A percentile compares a stretch with the other conserved stretches of the same genome.
These are phyloP conservation scores for Atrichornis clamosus DNA, from an alignment of 2,113 vertebrate species.

Conservation along the genomic window DNA sequence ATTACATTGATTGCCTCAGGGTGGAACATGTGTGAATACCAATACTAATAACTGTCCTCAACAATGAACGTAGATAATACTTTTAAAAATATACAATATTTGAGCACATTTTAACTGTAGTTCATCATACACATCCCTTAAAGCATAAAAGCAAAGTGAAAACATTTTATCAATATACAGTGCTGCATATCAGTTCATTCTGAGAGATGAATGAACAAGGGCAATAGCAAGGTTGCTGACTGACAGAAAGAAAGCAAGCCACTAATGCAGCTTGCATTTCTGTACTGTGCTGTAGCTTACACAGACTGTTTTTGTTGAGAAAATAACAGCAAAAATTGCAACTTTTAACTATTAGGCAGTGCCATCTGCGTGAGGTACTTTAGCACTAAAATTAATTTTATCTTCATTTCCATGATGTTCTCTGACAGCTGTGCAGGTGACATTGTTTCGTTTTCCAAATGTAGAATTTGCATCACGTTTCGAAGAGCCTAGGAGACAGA, in stretches of 20 bases:
- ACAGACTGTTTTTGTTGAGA: not conserved
- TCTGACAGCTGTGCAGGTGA: not conserved
- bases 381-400: not conserved
- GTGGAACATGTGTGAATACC: not conserved
- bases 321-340: not conserved
- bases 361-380: not conserved
- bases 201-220: not conserved
- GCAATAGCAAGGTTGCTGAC: not conserved
- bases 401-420: not conserved
- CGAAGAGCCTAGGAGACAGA: not conserved
- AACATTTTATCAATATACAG: not conserved
- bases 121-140: not conserved
- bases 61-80: not conserved
- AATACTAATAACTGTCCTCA: not conserved
- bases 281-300: not conserved
- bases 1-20: not conserved
- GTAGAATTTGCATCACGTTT: not conserved
- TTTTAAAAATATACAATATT: not conserved
- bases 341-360: not conserved
- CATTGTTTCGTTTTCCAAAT: not conserved
- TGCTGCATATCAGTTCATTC: not conserved
- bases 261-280: not conserved
- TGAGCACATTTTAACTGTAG: not conserved
- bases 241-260: not conserved
- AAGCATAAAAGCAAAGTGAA: not conserved